These are phyloP conservation scores for Heliconius hewitsoni DNA, from an alignment of 1,140 invertebrate genomes.

Conservation along the genomic window DNA sequence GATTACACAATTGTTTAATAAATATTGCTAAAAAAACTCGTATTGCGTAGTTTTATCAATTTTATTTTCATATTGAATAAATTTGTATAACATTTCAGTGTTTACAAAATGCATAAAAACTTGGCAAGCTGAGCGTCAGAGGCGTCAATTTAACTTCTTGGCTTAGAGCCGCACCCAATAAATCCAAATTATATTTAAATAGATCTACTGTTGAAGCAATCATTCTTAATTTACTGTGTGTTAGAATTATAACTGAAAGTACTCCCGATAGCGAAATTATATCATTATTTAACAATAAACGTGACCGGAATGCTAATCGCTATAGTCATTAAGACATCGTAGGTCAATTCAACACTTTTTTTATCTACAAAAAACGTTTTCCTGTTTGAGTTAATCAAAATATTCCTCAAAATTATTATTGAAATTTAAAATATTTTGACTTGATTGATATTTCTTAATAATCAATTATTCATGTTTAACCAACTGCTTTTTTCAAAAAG, in stretches of 20 bases:
- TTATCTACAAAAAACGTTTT: neutral
- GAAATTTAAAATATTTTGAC: too few relatives aligned
- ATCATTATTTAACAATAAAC: constrained; percentile 28
- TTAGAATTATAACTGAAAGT: constrained; percentile 19
- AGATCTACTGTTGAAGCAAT: constrained; percentile 26
- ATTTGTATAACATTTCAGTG: constrained; percentile 24
- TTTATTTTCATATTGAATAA: too few relatives aligned
- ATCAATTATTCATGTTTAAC: neutral
- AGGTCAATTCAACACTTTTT: neutral
- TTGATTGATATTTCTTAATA: neutral
- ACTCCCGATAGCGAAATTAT: constrained; percentile 24
- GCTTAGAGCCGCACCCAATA: constrained; percentile 24
- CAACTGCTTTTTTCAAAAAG: too few relatives aligned
- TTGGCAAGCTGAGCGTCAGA: constrained; percentile 31
- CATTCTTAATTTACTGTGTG: constrained; percentile 28
- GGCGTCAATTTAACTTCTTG: constrained; percentile 36
- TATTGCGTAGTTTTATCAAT: too few relatives aligned
- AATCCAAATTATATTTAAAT: constrained; percentile 34
- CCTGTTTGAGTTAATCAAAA: neutral
- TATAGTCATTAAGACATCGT: neutral
- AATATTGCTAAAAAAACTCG: too few relatives aligned
- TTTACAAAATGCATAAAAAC: constrained; percentile 23
- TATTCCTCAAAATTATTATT: too few relatives aligned
- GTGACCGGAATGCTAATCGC: constrained; percentile 30
- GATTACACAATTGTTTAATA: too few relatives aligned